Evolutionary conservation across 2,113 vertebrate species (phyloP).

Genomic region (Synodontis membranacea): DNA sequence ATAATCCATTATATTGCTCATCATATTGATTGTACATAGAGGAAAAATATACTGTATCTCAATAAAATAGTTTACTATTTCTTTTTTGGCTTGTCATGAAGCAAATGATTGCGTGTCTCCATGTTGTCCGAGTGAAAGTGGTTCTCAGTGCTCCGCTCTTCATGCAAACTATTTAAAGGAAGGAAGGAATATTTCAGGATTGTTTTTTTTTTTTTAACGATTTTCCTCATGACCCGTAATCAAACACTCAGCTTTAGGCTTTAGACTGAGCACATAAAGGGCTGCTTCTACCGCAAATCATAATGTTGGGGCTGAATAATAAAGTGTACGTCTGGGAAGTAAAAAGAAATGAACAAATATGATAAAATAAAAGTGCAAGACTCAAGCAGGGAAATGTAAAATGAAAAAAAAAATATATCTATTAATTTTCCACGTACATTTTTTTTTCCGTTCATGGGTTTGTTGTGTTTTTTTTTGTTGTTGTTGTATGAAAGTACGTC

Average conservation of each 20-base stretch:
- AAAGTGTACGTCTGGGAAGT: neutral
- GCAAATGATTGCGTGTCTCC: conserved; percentile 69
- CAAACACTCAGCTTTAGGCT: neutral
- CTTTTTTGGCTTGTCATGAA: conserved; percentile 73
- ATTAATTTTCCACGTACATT: too few relatives aligned
- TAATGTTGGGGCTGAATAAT: neutral
- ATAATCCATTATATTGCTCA: conserved; percentile 54
- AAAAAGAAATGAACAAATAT: too few relatives aligned
- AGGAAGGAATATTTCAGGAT: neutral
- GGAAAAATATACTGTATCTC: conserved; percentile 73
- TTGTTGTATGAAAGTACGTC: too few relatives aligned
- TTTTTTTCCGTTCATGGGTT: neutral
- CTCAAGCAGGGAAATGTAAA: too few relatives aligned
- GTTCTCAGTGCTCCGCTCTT: neutral
- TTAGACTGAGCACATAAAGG: neutral
- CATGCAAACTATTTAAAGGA: neutral
- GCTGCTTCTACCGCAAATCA: neutral
- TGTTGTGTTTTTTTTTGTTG: neutral
- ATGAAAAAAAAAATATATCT: too few relatives aligned
- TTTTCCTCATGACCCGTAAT: neutral
- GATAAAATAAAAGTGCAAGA: too few relatives aligned
- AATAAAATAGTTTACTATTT: conserved; percentile 87
- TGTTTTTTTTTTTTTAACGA: neutral
- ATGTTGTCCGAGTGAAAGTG: conserved; percentile 58
- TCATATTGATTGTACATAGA: conserved; percentile 83